Evolutionary conservation across 2,797 vertebrate species (phyloP).

Genomic region (Vipera ursinii): DNA sequence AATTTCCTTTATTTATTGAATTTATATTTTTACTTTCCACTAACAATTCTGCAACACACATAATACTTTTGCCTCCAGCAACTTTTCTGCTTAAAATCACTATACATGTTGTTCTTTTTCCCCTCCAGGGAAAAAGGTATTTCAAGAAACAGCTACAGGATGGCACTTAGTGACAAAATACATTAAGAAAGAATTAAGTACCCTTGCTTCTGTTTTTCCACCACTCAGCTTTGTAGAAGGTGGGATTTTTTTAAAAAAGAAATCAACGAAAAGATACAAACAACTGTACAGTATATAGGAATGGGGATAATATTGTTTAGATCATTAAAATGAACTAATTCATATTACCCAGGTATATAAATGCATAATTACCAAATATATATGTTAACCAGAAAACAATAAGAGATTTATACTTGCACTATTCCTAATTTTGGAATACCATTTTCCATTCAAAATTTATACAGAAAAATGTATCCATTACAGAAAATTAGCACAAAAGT

Average conservation of each 20-base stretch:
- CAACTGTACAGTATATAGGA: neutral
- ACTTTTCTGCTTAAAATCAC: neutral
- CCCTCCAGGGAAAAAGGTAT: neutral
- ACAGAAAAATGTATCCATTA: neutral
- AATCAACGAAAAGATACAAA: neutral
- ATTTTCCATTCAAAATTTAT: neutral
- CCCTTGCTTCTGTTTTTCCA: neutral
- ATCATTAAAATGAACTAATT: neutral
- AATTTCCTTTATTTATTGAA: neutral
- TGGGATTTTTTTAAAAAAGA: neutral
- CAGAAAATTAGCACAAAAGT: neutral
- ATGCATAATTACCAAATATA: neutral
- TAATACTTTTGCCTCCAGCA: neutral
- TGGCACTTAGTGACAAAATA: neutral
- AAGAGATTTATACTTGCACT: neutral
- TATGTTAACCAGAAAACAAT: neutral
- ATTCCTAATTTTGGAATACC: neutral
- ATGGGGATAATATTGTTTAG: neutral
- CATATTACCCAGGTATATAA: neutral
- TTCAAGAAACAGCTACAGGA: neutral
- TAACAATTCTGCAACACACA: neutral
- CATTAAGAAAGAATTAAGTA: neutral
- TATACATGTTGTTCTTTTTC: neutral
- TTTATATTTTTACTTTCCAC: neutral
- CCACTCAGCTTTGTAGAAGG: neutral